Evolutionary conservation across 2,797 vertebrate species (phyloP), one percentile per base, ranked within the genome.

Genomic region (Lithobates sylvaticus): DNA sequence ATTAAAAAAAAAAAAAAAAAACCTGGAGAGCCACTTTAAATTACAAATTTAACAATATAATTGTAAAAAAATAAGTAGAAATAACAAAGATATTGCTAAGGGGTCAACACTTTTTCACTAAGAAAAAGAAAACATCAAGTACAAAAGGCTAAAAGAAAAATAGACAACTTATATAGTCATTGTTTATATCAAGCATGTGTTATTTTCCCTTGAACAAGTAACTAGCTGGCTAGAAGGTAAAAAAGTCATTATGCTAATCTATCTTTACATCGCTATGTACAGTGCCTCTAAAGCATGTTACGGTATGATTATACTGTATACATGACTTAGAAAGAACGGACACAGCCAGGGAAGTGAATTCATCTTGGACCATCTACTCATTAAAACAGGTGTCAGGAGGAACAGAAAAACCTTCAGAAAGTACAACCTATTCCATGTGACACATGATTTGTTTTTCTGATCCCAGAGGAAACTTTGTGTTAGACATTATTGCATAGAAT

Each of bases 381-480:
- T 44, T 77, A 16, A 70, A 70, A 70, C 42, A 84, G 81, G 54
- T 78, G 58, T 64, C 12, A 67, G 27, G 50, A 54, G 50, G 58
- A 54, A 54, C 50, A 54, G 16, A 5, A 54, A 54, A 54, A 16
- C 50, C 54, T 71, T 74, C 50, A 42, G 36, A 76, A 47, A 76
- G 54, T 15, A n/a, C 13, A 69, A 23, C 42, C 18, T 23, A 65
- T 18, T 68, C 50, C 29, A 69, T 39, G 18, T 67, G 73, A 76
- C 64, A 68, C 73, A 54, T 69, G 44, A 70, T 84, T 84, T 84
- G 64, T 69, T 84, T 76, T 29, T 36, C 61, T 84, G 73, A 16
- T 68, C 72, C 64, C 68, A 15, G 29, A 84, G 73, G 81, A 67
- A 76, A 64, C 27, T 34, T 83, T 76, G 61, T 34, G 72, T 47